These are phyloP conservation scores for Heliconius sara DNA, from an alignment of 2,888 invertebrate genomes.

Conservation along the genomic window DNA sequence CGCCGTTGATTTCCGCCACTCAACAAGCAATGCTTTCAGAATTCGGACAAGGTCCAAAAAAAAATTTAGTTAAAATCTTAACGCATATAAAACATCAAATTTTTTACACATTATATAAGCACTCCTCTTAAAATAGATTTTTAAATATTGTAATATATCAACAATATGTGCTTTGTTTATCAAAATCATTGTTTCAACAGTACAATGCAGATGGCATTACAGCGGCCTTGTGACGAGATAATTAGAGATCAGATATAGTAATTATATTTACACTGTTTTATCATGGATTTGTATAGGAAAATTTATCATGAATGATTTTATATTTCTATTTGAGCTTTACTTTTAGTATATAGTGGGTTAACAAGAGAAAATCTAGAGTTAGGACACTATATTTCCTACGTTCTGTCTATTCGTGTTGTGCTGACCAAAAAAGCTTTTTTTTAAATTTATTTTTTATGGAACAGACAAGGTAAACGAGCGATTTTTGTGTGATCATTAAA, in stretches of 20 bases:
- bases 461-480: too few relatives aligned
- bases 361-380: too few relatives aligned
- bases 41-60: too few relatives aligned
- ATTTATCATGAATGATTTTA: background rate
- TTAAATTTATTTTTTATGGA: too few relatives aligned
- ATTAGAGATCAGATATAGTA: conserved; percentile 5
- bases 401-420: background rate
- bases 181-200: conserved; percentile 18
- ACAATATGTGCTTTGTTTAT: conserved; percentile 10
- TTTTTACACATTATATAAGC: background rate
- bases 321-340: too few relatives aligned
- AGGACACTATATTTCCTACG: too few relatives aligned
- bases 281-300: background rate
- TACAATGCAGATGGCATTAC: conserved; percentile 21
- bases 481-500: too few relatives aligned
- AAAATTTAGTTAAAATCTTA: too few relatives aligned
- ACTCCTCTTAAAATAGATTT: background rate
- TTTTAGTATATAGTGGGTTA: too few relatives aligned
- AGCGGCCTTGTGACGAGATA: conserved; percentile 22
- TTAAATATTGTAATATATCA: background rate
- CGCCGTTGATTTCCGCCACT: background rate
- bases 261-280: conserved; percentile 7
- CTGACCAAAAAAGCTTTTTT: too few relatives aligned
- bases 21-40: too few relatives aligned
- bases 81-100: too few relatives aligned